Conservation (phyloP, 2,888 invertebrate genomes). For the Drosophila prostipennis region DNA sequence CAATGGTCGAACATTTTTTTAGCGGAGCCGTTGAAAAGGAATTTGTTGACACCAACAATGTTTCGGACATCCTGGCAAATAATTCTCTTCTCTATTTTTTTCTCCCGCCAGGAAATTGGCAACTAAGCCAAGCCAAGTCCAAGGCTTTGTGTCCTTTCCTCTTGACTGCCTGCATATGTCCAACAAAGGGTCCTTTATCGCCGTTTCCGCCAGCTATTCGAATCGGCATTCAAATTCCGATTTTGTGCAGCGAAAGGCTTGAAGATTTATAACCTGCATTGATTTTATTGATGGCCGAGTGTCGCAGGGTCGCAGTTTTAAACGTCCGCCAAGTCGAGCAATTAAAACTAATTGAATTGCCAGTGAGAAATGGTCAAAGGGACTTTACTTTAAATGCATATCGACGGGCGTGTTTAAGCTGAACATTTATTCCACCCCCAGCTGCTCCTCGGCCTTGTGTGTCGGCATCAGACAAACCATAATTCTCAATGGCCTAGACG, state of each 20-base stretch:
- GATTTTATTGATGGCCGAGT: conserved; percentile 79
- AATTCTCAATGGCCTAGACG: conserved; percentile 70
- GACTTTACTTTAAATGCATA: conserved; percentile 31
- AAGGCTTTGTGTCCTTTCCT: conserved; percentile 78
- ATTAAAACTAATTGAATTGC: conserved; percentile 77
- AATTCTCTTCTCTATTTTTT: conserved; percentile 58
- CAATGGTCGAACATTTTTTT: conserved; percentile 50
- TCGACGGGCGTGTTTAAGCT: conserved; percentile 21
- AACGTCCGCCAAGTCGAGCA: conserved; percentile 62
- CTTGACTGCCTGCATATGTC: conserved; percentile 81
- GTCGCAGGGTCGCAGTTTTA: conserved; percentile 49
- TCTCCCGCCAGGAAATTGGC: conserved; percentile 75
- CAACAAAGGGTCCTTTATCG: conserved; percentile 60
- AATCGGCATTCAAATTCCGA: conserved; percentile 37
- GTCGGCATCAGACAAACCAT: conserved; percentile 66
- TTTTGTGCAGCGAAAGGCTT: conserved; percentile 71
- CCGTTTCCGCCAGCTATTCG: conserved; percentile 63
- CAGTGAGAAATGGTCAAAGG: conserved; percentile 29
- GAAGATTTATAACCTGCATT: conserved; percentile 80
- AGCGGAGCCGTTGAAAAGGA: conserved; percentile 64
- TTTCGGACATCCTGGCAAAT: conserved; percentile 81
- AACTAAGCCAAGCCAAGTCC: conserved; percentile 63
- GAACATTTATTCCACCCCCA: conserved; percentile 25
- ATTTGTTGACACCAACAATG: conserved; percentile 83
- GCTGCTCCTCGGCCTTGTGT: conserved; percentile 44